These are phyloP conservation scores for Petrocephalus schoutedeni DNA, from an alignment of 2,797 vertebrate species.

Conservation along the genomic window DNA sequence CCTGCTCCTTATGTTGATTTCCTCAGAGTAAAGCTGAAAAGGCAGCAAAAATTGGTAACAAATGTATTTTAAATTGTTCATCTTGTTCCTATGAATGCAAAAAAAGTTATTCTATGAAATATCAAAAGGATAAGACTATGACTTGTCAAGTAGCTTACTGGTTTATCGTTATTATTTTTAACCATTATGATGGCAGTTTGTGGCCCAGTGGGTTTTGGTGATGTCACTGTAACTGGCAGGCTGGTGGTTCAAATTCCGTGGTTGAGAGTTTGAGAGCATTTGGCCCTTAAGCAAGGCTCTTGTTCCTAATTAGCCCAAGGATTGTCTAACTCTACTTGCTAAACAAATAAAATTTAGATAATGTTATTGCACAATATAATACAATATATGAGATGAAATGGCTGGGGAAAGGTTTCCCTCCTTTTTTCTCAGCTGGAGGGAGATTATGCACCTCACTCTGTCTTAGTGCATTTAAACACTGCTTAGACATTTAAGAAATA, in stretches of 20 bases:
- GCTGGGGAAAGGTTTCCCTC: background rate
- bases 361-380: background rate
- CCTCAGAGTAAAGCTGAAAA: constrained; percentile 53
- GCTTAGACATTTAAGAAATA: background rate
- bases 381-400: background rate
- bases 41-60: constrained; percentile 59
- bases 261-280: background rate
- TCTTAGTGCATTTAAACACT: background rate
- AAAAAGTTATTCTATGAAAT: background rate
- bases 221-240: background rate
- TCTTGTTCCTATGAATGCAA: background rate
- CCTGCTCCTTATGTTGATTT: constrained; percentile 52
- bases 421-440: background rate
- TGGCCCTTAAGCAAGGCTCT: background rate
- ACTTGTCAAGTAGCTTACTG: background rate
- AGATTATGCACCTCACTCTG: background rate
- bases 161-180: background rate
- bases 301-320: too few species aligned
- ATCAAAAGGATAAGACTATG: background rate
- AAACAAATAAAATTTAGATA: background rate
- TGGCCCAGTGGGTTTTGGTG: background rate
- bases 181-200: background rate
- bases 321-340: background rate
- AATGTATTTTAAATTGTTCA: background rate
- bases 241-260: background rate